Evolutionary conservation across 2,888 invertebrate genomes (phyloP).

Genomic region (Abrostola tripartita): DNA sequence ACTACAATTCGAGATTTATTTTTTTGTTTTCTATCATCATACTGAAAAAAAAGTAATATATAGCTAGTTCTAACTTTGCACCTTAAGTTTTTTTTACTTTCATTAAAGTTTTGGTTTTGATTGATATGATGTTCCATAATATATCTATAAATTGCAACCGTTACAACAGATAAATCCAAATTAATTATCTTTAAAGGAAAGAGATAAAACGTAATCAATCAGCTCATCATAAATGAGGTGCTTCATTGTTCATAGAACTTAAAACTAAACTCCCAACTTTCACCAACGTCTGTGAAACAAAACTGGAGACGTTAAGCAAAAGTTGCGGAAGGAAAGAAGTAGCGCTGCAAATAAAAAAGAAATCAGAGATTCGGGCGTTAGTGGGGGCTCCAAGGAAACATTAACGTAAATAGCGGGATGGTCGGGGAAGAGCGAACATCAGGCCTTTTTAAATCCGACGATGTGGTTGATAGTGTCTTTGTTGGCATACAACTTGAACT

Average conservation of each 20-base stretch:
- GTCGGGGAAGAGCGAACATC: conserved; percentile 7
- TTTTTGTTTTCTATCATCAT: neutral
- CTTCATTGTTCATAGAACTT: neutral
- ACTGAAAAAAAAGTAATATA: neutral
- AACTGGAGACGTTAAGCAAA: conserved; percentile 9
- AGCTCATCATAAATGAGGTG: too few relatives aligned
- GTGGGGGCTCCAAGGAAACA: conserved; percentile 5
- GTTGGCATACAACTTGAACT: neutral
- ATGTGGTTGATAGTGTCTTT: neutral
- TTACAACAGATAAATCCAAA: too few relatives aligned
- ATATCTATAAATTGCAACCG: too few relatives aligned
- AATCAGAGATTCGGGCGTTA: conserved; percentile 17
- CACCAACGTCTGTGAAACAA: neutral
- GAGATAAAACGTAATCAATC: too few relatives aligned
- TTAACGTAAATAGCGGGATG: conserved; percentile 1
- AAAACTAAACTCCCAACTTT: neutral
- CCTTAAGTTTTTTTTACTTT: too few relatives aligned
- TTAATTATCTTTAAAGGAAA: too few relatives aligned
- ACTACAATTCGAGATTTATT: neutral
- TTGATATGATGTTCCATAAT: too few relatives aligned
- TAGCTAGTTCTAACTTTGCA: too few relatives aligned
- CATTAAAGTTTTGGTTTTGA: too few relatives aligned
- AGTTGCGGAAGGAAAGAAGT: conserved; percentile 15
- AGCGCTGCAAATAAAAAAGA: conserved; percentile 4
- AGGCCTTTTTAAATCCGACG: neutral